A percentile compares a stretch with the other conserved stretches of the same genome.
Evolutionary conservation across 2,797 vertebrate genomes (phyloP).

Genomic region (Lophius americanus): DNA sequence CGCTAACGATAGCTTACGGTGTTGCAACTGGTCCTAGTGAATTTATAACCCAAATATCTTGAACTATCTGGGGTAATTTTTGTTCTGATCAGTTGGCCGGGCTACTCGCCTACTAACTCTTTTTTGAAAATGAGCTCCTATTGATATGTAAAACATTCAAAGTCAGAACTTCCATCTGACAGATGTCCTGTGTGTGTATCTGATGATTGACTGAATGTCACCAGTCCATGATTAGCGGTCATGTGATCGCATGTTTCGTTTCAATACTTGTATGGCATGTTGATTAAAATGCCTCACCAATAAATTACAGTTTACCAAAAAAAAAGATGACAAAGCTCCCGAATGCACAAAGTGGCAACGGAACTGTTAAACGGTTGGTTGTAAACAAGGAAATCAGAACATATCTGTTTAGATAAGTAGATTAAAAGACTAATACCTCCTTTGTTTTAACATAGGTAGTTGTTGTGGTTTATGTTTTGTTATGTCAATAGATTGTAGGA

Average conservation of each 20-base stretch:
- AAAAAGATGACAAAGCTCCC: no score
- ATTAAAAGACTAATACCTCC: no score
- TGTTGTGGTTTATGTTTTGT: no score
- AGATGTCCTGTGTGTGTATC: conserved; percentile 3
- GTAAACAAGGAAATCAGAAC: no score
- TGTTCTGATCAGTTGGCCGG: neutral
- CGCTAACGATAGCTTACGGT: conserved; percentile 41
- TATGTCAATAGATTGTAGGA: no score
- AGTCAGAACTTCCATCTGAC: conserved; percentile 18
- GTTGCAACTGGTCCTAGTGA: conserved; percentile 14
- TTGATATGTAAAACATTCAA: neutral
- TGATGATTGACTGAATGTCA: neutral
- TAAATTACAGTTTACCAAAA: neutral
- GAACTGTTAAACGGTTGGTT: no score
- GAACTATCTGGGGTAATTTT: conserved; percentile 26
- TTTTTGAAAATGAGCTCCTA: conserved; percentile 2
- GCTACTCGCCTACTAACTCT: neutral
- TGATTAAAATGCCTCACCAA: neutral
- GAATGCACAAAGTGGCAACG: no score
- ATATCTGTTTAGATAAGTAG: no score
- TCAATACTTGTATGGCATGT: neutral
- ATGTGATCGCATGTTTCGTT: neutral
- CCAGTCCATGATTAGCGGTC: no score
- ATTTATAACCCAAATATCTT: conserved; percentile 8
- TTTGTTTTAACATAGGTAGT: no score